phyloP scores from a whole-genome alignment of 2,113 vertebrate genomes.

The Smithornis capensis region DNA sequence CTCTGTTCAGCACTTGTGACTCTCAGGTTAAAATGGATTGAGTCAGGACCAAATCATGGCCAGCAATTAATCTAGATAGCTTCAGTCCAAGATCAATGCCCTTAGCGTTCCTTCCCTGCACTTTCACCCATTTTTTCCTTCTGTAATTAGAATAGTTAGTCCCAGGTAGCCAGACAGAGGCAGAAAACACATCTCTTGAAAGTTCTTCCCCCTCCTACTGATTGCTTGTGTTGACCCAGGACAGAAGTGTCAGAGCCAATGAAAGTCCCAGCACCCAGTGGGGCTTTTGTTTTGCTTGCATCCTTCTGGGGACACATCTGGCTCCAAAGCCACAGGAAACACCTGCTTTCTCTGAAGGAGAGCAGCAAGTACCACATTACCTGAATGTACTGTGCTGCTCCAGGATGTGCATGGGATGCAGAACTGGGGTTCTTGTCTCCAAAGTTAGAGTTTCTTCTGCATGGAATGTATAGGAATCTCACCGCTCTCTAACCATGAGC shows the following conservation, averaged over 20 bases:
- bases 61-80: background rate
- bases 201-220: background rate
- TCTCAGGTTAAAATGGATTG: background rate
- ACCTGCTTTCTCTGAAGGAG: background rate
- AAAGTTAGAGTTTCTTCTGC: background rate
- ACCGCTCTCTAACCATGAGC: background rate
- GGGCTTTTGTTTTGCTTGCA: background rate
- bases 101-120: background rate
- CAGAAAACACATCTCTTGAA: background rate
- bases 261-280: rapidly evolving
- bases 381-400: background rate
- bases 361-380: background rate
- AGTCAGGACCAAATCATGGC: background rate
- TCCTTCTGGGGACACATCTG: background rate
- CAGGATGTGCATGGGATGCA: background rate
- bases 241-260: background rate
- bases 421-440: rapidly evolving
- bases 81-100: background rate
- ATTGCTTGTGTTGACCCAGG: background rate
- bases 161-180: background rate
- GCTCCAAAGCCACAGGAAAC: background rate
- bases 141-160: background rate
- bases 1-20: background rate
- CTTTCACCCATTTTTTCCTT: background rate
- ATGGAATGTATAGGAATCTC: background rate